phyloP scores from a whole-genome alignment of 2,113 vertebrate genomes.

The Colossoma macropomum region DNA sequence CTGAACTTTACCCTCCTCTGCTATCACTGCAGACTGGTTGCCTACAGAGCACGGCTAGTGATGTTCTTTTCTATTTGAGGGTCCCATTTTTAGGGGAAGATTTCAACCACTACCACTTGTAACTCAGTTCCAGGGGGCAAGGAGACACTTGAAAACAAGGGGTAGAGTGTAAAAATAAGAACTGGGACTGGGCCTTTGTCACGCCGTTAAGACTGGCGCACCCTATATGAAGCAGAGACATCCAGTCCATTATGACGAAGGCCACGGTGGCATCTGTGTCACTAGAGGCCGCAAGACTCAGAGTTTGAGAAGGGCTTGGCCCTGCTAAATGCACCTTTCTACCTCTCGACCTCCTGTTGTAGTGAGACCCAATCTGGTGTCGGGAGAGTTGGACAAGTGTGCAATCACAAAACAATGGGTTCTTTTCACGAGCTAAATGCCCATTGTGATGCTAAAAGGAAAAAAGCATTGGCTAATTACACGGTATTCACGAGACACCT shows the following conservation, averaged over 20 bases:
- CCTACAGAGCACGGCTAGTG: too few species aligned
- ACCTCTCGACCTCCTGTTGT: constrained; percentile 36
- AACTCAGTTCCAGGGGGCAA: too few species aligned
- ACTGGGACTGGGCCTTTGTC: too few species aligned
- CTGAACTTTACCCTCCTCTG: too few species aligned
- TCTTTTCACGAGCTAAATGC: constrained; percentile 56
- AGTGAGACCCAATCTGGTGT: constrained; percentile 52
- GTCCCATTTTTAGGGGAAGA: too few species aligned
- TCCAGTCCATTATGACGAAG: background rate
- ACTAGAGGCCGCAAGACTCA: background rate
- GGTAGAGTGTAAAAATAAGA: too few species aligned
- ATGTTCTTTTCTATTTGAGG: too few species aligned
- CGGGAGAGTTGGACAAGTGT: constrained; percentile 50
- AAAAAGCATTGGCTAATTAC: constrained; percentile 59
- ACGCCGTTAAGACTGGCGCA: too few species aligned
- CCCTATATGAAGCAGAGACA: too few species aligned
- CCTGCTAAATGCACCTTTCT: constrained; percentile 37
- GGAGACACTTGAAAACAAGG: too few species aligned
- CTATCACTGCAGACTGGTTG: too few species aligned
- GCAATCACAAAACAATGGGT: constrained; percentile 58
- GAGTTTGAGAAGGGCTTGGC: background rate
- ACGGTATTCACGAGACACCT: constrained; percentile 59
- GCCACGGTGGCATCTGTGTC: background rate
- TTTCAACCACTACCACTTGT: too few species aligned
- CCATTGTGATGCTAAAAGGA: constrained; percentile 54